Percentiles rank a stretch among this genome's conserved stretches.
Evolutionary conservation across 1,140 invertebrate genomes (phyloP).

Genomic region (Lasaia peninsularis): DNA sequence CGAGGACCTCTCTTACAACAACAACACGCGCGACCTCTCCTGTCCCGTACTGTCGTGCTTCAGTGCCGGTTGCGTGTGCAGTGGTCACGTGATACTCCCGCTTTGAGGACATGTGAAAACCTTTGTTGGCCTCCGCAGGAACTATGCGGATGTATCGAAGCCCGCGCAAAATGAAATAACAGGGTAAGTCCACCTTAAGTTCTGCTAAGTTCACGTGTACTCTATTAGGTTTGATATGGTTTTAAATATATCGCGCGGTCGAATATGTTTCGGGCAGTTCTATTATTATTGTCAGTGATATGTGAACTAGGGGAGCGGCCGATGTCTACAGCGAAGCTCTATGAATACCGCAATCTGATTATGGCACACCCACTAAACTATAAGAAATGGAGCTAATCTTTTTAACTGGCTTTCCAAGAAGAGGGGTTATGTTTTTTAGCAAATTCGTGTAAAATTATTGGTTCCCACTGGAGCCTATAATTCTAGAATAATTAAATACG

Average conservation of each 20-base stretch:
- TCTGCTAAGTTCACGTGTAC: not conserved
- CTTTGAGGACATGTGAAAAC: constrained; percentile 48
- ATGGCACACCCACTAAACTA: constrained; percentile 64
- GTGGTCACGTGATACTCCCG: constrained; percentile 44
- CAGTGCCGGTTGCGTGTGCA: constrained; percentile 41
- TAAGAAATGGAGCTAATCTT: constrained; percentile 34
- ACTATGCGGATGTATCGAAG: constrained; percentile 32
- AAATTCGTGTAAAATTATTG: no score
- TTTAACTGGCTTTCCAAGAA: no score
- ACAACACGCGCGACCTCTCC: constrained; percentile 50
- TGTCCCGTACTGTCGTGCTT: constrained; percentile 29
- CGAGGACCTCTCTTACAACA: constrained; percentile 53
- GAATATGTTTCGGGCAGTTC: no score
- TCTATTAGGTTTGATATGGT: no score
- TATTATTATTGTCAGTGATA: no score
- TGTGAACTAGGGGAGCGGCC: constrained; percentile 57
- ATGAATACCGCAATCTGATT: constrained; percentile 73
- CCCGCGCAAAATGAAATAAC: constrained; percentile 67
- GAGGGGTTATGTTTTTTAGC: no score
- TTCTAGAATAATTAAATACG: no score
- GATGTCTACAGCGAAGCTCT: constrained; percentile 62
- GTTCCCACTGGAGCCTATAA: no score
- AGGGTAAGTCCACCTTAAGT: constrained; percentile 42
- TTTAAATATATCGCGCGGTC: no score
- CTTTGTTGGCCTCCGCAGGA: constrained; percentile 39